Percentiles rank a stretch among this genome's conserved stretches.
Evolutionary conservation across 2,888 invertebrate species (phyloP).

Genomic region (Oeneis ivallda): DNA sequence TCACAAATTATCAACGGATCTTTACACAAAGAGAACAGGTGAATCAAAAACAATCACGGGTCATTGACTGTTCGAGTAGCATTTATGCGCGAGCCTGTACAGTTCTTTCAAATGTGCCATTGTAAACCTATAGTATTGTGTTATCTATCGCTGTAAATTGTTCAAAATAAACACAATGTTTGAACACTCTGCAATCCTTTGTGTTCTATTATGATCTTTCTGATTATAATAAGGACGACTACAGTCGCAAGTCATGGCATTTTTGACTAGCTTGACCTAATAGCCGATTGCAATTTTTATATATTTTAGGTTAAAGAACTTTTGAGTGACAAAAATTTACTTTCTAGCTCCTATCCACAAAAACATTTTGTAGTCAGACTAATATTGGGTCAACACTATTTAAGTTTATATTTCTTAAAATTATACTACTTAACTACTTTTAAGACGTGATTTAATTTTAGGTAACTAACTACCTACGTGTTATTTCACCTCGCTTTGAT

Average conservation of each 20-base stretch:
- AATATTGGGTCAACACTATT: background rate
- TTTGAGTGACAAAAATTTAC: too few relatives aligned
- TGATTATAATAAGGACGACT: constrained; percentile 57
- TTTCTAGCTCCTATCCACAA: background rate
- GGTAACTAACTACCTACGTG: background rate
- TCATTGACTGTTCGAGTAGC: constrained; percentile 60
- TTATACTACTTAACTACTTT: too few relatives aligned
- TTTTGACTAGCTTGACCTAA: background rate
- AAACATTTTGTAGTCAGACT: background rate
- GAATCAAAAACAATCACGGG: constrained; percentile 48
- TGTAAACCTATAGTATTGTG: constrained; percentile 59
- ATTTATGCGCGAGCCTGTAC: constrained; percentile 60
- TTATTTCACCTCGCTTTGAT: background rate
- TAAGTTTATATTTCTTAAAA: background rate
- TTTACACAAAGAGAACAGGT: constrained; percentile 45
- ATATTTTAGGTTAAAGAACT: background rate
- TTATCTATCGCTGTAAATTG: constrained; percentile 59
- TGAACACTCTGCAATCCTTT: constrained; percentile 54
- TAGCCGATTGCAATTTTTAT: background rate
- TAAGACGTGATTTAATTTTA: too few relatives aligned
- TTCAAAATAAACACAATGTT: constrained; percentile 63
- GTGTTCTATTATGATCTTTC: constrained; percentile 58
- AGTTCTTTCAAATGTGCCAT: constrained; percentile 63
- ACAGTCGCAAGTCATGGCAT: constrained; percentile 25
- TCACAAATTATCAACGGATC: constrained; percentile 38